Percentiles rank a stretch among this genome's conserved stretches.
These are phyloP conservation scores for Cettia cetti DNA, from an alignment of 2,113 vertebrate species.

Conservation along the genomic window DNA sequence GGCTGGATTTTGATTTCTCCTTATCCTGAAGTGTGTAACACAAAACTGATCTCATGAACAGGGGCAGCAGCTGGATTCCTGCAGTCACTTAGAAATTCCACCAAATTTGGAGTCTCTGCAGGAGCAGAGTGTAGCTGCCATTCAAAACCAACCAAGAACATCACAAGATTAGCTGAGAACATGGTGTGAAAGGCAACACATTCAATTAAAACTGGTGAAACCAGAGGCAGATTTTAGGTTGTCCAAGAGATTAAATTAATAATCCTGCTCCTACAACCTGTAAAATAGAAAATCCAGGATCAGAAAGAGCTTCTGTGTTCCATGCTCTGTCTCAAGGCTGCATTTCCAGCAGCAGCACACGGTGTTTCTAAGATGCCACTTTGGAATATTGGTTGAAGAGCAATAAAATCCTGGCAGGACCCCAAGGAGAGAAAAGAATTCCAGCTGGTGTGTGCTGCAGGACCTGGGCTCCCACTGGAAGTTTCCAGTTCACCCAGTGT, in stretches of 20 bases:
- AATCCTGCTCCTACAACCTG: background rate
- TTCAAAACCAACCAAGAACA: background rate
- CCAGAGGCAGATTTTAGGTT: background rate
- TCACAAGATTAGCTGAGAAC: background rate
- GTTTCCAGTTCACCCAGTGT: background rate
- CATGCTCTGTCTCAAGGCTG: background rate
- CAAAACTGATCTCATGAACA: background rate
- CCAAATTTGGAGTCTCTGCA: background rate
- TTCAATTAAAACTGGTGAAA: background rate
- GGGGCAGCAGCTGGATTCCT: background rate
- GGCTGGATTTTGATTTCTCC: background rate
- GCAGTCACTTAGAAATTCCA: background rate
- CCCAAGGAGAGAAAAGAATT: background rate
- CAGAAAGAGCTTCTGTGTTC: background rate
- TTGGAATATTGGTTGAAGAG: background rate
- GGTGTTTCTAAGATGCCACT: background rate
- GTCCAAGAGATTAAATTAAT: background rate
- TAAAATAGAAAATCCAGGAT: background rate
- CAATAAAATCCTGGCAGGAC: background rate
- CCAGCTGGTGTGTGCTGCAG: background rate
- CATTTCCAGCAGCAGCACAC: accelerated
- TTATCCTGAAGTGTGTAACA: background rate
- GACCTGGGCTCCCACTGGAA: background rate
- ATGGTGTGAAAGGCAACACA: background rate
- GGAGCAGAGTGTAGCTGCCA: background rate